Base-by-base conservation (phyloP, 2,888 invertebrate species). In the Apamea anceps region DNA sequence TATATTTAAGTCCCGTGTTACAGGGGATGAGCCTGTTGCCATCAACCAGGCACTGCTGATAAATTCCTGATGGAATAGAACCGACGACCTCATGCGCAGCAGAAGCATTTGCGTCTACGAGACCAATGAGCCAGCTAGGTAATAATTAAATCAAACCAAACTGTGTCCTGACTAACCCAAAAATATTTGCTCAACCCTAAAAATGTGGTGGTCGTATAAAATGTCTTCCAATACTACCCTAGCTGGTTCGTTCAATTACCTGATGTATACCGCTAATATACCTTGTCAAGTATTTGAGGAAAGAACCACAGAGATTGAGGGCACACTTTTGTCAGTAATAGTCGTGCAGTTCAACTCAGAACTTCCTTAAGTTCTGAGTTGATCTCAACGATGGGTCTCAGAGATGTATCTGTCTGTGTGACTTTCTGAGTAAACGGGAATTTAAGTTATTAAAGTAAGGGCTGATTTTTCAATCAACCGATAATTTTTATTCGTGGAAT, bases 141-240 rank as follows among this genome's bases (percentile, higher is more conserved):
- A 7, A 21, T 21, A 8, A 54, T 3, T 54, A 54, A 21, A 54
- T 21, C 1, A 54, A 54, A 54, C 8, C 2, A 54, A 54, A 54
- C 25, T 25, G 54, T 10, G 21, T 21, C 54, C 54, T 54, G 25
- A 25, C 8, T 54, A 54, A 25, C 25, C 18, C n/a, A n/a, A 75
- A 18, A 48, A 54, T 25, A 25, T 57, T n/a, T 5, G 15, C 18
- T 32, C 79, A 85, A 8, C 86, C 83, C 88, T 86, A 79, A 12
- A 72, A 76, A 70, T 25, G 18, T 25, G 25, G 25, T n/a, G 12
- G 25, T 57, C 57, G 18, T 68, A 89, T 91, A 91, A 91, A 91
- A 90, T 79, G 74, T 84, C 81, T 84, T 84, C 84, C 77, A 68
- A 82, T 79, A 84, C 70, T 72, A 80, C 60, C 12, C 21, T 13